Conservation (phyloP, 1,140 invertebrate species). For the Mamestra configurata region DNA sequence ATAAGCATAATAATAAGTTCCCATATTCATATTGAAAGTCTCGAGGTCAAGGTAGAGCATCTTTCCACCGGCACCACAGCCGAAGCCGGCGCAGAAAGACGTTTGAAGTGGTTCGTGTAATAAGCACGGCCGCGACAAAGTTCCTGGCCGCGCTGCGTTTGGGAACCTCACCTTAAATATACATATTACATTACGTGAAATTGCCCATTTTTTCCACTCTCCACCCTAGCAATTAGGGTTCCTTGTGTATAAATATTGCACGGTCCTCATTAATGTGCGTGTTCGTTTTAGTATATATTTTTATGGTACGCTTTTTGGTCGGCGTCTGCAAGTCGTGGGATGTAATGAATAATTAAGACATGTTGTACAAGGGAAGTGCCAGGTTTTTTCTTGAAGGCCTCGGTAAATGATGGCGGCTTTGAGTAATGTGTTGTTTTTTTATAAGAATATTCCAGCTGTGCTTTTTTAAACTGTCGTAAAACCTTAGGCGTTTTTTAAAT, state of each 20-base stretch:
- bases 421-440: slow-evolving; percentile 23
- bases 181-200: slow-evolving; percentile 88
- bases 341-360: slow-evolving; percentile 86
- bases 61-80: slow-evolving; percentile 55
- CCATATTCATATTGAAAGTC: too few relatives aligned
- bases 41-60: slow-evolving; percentile 71
- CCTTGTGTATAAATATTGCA: slow-evolving; percentile 87
- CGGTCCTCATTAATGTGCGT: slow-evolving; percentile 86
- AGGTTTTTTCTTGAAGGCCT: slow-evolving; percentile 59
- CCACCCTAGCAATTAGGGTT: slow-evolving; percentile 87
- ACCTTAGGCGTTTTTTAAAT: neutral
- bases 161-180: slow-evolving; percentile 86
- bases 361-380: slow-evolving; percentile 72
- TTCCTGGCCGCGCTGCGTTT: slow-evolving; percentile 70
- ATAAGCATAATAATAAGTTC: too few relatives aligned
- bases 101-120: slow-evolving; percentile 84
- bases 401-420: slow-evolving; percentile 34
- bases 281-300: slow-evolving; percentile 85
- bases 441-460: neutral
- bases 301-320: slow-evolving; percentile 77
- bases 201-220: slow-evolving; percentile 88
- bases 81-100: slow-evolving; percentile 72
- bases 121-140: slow-evolving; percentile 83
- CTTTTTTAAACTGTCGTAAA: neutral
- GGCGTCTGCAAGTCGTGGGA: slow-evolving; percentile 75